Percentiles rank a stretch among this genome's conserved stretches.
Conservation (phyloP, 2,797 vertebrate genomes). For the Sciurus vulgaris region DNA sequence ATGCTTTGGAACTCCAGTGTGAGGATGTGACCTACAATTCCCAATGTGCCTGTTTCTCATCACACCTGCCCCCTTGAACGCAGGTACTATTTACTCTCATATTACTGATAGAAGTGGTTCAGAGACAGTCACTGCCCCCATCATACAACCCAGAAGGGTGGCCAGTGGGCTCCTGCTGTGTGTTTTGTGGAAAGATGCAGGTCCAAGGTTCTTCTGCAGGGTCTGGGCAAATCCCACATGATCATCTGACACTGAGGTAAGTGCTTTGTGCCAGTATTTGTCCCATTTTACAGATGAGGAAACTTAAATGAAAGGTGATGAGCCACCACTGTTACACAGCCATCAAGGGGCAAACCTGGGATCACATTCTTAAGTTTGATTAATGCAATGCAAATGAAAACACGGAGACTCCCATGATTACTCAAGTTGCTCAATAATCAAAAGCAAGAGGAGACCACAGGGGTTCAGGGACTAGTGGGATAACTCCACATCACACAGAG, state of each 20-base stretch:
- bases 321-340: not conserved
- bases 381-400: constrained; percentile 14
- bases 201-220: not conserved
- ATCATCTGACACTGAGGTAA: not conserved
- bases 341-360: constrained; percentile 4
- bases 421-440: not conserved
- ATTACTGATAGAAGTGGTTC: not conserved
- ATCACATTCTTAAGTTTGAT: not conserved
- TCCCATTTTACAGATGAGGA: not conserved
- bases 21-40: not conserved
- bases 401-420: not conserved
- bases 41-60: not conserved
- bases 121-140: not conserved
- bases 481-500: not conserved
- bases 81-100: constrained; percentile 6
- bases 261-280: not conserved
- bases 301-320: not conserved
- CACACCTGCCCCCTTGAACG: not conserved
- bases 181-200: not conserved
- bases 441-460: not conserved
- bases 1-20: not conserved
- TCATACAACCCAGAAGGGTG: constrained; percentile 50
- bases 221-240: not conserved
- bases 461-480: not conserved
- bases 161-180: not conserved